phyloP scores from a whole-genome alignment of 23 tunicate species.

The Styela plicata region DNA sequence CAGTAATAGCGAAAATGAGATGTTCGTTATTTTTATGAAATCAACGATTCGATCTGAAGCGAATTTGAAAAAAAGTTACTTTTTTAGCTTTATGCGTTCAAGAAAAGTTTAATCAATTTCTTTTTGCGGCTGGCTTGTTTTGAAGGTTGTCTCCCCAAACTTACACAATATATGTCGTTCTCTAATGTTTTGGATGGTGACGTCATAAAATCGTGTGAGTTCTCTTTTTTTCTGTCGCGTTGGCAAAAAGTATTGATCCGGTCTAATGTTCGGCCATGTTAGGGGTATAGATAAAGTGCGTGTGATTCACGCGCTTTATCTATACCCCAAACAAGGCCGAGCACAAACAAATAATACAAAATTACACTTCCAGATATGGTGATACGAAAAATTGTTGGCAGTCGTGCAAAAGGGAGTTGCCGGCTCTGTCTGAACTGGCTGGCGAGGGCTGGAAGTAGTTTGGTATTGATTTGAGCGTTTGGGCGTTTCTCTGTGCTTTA shows the following conservation, averaged over 20 bases:
- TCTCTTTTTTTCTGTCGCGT: background rate
- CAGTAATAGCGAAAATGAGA: no score
- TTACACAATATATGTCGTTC: background rate
- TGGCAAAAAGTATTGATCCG: background rate
- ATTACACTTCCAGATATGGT: background rate
- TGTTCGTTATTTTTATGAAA: no score
- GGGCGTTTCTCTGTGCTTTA: background rate
- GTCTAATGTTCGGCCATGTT: background rate
- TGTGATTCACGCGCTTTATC: no score
- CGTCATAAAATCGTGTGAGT: background rate
- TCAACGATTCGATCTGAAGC: no score
- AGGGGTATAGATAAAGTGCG: background rate
- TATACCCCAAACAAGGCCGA: no score
- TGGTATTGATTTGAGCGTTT: background rate
- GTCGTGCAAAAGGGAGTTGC: background rate
- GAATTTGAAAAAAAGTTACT: no score
- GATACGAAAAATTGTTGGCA: background rate
- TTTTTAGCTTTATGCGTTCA: no score
- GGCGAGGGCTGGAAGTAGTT: background rate
- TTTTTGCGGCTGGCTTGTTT: no score
- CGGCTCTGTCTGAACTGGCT: background rate
- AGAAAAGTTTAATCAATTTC: no score
- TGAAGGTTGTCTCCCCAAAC: no score
- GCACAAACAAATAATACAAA: no score
- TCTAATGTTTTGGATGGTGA: background rate